These are phyloP conservation scores for Cepaea hortensis DNA, from an alignment of 2,888 invertebrate species.

Conservation along the genomic window DNA sequence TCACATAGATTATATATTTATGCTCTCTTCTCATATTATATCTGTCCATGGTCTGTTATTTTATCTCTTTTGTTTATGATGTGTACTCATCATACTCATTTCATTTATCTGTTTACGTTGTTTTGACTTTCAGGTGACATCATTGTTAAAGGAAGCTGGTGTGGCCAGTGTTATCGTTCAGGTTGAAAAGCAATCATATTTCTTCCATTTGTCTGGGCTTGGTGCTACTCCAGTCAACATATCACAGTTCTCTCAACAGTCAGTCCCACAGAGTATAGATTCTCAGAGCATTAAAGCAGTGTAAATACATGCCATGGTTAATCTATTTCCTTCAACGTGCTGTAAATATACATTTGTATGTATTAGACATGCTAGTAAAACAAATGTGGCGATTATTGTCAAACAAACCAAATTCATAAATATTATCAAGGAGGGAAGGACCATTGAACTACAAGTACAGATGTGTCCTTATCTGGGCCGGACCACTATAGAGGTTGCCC, in stretches of 20 bases:
- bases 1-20: too few relatives aligned
- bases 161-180: constrained; percentile 77
- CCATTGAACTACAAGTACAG: too few relatives aligned
- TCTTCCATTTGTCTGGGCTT: constrained; percentile 76
- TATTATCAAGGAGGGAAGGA: too few relatives aligned
- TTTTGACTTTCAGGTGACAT: constrained; percentile 65
- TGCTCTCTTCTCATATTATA: too few relatives aligned
- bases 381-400: too few relatives aligned
- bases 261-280: constrained; percentile 4
- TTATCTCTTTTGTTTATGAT: too few relatives aligned
- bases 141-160: constrained; percentile 75
- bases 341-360: too few relatives aligned
- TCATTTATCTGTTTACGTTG: not conserved
- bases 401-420: too few relatives aligned
- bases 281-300: constrained; percentile 41
- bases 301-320: not conserved
- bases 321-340: too few relatives aligned
- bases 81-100: not conserved
- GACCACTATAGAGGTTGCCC: too few relatives aligned
- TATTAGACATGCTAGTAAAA: too few relatives aligned
- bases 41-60: not conserved
- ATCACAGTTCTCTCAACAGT: constrained; percentile 36
- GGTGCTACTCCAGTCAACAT: constrained; percentile 61
- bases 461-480: too few relatives aligned
- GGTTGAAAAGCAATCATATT: constrained; percentile 78